Evolutionary conservation across 2,797 vertebrate species (phyloP).

Genomic region (Acanthurus lineatus): DNA sequence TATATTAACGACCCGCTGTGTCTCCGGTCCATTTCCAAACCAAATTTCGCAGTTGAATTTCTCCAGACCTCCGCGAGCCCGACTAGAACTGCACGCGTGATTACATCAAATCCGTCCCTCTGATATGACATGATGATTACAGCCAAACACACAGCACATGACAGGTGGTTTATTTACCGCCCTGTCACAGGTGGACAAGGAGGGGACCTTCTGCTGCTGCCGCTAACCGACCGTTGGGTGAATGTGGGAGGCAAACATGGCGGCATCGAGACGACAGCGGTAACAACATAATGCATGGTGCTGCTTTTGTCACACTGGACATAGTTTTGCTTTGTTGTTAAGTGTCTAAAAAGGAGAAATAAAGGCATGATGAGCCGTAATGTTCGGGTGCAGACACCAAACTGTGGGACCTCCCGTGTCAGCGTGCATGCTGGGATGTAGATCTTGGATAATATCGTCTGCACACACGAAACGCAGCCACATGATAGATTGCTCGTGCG

Average conservation of each 20-base stretch:
- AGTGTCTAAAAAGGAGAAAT: neutral
- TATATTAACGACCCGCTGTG: neutral
- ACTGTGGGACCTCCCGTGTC: slow-evolving; percentile 15
- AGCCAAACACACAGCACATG: neutral
- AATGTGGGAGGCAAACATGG: neutral
- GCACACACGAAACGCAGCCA: neutral
- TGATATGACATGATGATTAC: neutral
- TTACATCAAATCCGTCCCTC: slow-evolving; percentile 16
- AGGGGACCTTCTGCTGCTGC: too few species aligned
- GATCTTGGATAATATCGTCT: neutral
- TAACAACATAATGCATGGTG: too few species aligned
- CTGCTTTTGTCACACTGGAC: too few species aligned
- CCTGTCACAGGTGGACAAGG: too few species aligned
- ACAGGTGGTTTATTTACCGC: neutral
- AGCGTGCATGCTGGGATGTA: neutral
- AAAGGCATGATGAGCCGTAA: neutral
- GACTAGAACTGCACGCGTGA: slow-evolving; percentile 15
- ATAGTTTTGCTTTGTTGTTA: neutral
- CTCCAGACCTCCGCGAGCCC: slow-evolving; percentile 27
- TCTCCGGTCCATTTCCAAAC: slow-evolving; percentile 24
- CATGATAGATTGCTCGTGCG: slow-evolving; percentile 28
- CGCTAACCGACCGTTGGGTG: neutral
- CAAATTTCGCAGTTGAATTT: slow-evolving; percentile 44
- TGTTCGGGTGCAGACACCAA: neutral
- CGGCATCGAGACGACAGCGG: neutral